phyloP scores from a whole-genome alignment of 37 sponge, comb jelly and placozoan species.

The Haliclona indistincta region DNA sequence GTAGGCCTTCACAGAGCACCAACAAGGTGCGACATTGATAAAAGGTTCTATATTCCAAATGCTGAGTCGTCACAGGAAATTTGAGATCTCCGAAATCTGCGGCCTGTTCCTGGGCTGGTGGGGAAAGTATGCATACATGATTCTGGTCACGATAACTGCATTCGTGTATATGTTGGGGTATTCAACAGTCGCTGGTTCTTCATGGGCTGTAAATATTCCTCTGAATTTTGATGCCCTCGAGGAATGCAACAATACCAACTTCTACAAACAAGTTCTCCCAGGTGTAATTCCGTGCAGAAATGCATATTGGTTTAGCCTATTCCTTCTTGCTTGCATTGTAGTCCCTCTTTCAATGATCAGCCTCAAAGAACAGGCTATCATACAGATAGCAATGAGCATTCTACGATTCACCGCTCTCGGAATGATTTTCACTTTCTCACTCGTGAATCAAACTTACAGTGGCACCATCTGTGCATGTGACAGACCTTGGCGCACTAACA shows the following conservation, averaged over 20 bases:
- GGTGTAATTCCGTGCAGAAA: conserved; percentile 27
- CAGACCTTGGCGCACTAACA: too few relatives aligned
- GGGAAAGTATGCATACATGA: conserved; percentile 37
- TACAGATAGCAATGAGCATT: conserved; percentile 61
- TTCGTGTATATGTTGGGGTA: conserved; percentile 29
- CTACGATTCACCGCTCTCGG: conserved; percentile 54
- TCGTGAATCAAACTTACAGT: conserved; percentile 3
- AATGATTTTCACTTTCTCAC: conserved; percentile 37
- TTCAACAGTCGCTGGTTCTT: conserved; percentile 55
- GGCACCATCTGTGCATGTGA: neutral
- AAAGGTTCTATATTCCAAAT: too few relatives aligned
- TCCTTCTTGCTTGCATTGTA: conserved; percentile 61
- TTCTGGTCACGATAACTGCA: conserved; percentile 19
- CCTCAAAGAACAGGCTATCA: conserved; percentile 62
- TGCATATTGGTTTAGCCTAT: conserved; percentile 64
- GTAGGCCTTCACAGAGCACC: too few relatives aligned
- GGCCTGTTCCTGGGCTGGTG: conserved; percentile 49
- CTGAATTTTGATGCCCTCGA: conserved; percentile 33
- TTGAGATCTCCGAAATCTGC: conserved; percentile 57
- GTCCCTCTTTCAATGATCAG: conserved; percentile 57
- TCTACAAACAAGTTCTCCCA: conserved; percentile 27
- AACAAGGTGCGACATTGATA: neutral
- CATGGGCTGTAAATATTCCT: conserved; percentile 76
- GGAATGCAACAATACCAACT: conserved; percentile 44
- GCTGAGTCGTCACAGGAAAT: conserved; percentile 51